Evolutionary conservation across 2,888 invertebrate genomes (phyloP).

Genomic region (Callimorpha dominula): DNA sequence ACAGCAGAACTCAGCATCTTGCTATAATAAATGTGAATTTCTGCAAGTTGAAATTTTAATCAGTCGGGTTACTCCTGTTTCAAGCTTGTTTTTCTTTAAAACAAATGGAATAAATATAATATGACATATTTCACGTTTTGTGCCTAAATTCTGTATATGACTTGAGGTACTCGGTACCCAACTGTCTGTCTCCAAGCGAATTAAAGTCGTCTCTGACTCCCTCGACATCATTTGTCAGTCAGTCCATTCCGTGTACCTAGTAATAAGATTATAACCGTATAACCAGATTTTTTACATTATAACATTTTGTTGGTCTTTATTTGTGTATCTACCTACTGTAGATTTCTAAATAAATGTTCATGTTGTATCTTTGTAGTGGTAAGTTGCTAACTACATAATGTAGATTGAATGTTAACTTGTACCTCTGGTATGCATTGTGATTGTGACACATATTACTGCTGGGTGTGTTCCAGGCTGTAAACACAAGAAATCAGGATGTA

Average conservation of each 20-base stretch:
- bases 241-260: slow-evolving; percentile 26
- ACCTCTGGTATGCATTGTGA: no score
- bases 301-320: slow-evolving; percentile 14
- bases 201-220: slow-evolving; percentile 49
- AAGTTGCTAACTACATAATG: neutral
- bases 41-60: neutral
- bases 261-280: slow-evolving; percentile 40
- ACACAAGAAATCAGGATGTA: no score
- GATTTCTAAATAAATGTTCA: neutral
- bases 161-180: slow-evolving; percentile 23
- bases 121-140: neutral
- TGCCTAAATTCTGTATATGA: neutral
- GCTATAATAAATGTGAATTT: neutral
- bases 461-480: no score
- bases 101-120: neutral
- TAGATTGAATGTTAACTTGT: neutral
- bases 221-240: slow-evolving; percentile 52
- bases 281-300: slow-evolving; percentile 15
- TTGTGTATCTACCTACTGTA: neutral
- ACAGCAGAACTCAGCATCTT: neutral
- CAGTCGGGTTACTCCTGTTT: neutral
- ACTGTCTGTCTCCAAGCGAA: slow-evolving; percentile 54
- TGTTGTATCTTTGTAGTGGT: neutral
- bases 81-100: neutral
- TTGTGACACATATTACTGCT: no score